phyloP scores from a whole-genome alignment of 1,140 invertebrate genomes.

The Ephestia elutella region DNA sequence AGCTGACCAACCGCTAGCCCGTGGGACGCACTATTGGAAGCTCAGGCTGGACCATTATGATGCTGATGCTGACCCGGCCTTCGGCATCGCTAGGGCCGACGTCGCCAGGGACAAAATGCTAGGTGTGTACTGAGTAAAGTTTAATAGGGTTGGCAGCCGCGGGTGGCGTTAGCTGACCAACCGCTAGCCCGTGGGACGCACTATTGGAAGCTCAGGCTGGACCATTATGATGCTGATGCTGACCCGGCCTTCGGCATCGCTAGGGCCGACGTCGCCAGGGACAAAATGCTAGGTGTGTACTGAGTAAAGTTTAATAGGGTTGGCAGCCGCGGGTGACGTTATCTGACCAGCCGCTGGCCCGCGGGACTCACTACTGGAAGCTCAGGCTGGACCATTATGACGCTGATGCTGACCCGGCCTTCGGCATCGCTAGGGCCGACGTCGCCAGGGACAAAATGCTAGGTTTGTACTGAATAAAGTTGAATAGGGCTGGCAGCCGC shows the following conservation, averaged over 20 bases:
- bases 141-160: conserved; percentile 95
- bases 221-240: conserved; percentile 95
- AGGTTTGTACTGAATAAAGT: too few species aligned
- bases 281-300: conserved; percentile 93
- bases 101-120: too few species aligned
- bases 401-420: conserved; percentile 96
- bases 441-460: conserved; percentile 70
- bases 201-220: conserved; percentile 96
- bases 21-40: conserved; percentile 98
- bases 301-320: conserved; percentile 73
- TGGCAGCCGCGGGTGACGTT: conserved; percentile 86
- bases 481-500: conserved; percentile 87
- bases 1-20: conserved; percentile 93
- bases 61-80: conserved; percentile 96
- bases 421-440: conserved; percentile 49
- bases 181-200: conserved; percentile 96
- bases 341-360: conserved; percentile 84
- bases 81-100: conserved; percentile 87
- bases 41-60: conserved; percentile 94
- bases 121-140: too few species aligned
- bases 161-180: conserved; percentile 92
- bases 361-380: conserved; percentile 98
- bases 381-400: conserved; percentile 94
- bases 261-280: conserved; percentile 90
- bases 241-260: conserved; percentile 98